Conservation (phyloP, 2,797 vertebrate species). For the Harpagifer antarcticus region DNA sequence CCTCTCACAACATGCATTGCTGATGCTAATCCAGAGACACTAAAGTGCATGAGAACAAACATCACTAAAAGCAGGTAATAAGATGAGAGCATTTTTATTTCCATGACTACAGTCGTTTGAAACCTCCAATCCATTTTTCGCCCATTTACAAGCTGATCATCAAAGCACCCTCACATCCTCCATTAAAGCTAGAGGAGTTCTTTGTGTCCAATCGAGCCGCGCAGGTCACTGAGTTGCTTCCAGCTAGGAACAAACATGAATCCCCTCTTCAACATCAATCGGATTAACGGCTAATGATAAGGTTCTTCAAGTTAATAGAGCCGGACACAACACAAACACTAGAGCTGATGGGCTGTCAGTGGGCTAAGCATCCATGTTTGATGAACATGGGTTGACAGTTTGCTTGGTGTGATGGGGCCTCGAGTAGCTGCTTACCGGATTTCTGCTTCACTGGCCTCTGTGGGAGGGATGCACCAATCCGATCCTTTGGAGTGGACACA, state of each 20-base stretch:
- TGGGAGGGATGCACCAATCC: background rate
- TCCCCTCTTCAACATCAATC: background rate
- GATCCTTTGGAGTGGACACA: background rate
- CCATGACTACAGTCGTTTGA: background rate
- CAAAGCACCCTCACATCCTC: background rate
- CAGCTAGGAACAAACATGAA: slow-evolving; percentile 4
- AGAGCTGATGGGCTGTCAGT: background rate
- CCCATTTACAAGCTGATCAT: slow-evolving; percentile 9
- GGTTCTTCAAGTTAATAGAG: background rate
- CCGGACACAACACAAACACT: background rate
- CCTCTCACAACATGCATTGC: background rate
- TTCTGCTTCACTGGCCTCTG: background rate
- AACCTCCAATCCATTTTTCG: slow-evolving; percentile 11
- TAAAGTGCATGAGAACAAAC: background rate
- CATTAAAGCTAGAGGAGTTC: background rate
- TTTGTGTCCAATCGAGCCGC: background rate
- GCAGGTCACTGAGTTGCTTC: background rate
- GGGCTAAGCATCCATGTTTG: background rate
- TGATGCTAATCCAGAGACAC: background rate
- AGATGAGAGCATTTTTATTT: background rate
- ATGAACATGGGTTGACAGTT: slow-evolving; percentile 3
- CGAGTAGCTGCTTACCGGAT: background rate
- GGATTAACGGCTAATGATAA: background rate
- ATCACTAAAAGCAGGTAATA: background rate
- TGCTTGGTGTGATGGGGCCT: background rate